These are phyloP conservation scores for Chrysopa pallens DNA, from an alignment of 1,140 invertebrate genomes.

Conservation along the genomic window DNA sequence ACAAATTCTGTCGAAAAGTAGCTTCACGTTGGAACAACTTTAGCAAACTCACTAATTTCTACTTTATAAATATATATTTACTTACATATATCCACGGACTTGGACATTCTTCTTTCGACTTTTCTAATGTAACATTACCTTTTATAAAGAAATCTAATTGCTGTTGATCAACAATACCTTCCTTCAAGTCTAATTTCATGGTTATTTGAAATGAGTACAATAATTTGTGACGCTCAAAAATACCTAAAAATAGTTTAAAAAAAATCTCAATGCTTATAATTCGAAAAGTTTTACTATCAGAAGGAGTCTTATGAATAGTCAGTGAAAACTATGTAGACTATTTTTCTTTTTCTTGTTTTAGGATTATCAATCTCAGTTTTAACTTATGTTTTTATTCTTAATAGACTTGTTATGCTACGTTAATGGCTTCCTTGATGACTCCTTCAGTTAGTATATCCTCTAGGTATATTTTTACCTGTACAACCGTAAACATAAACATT, in stretches of 20 bases:
- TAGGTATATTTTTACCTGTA: conserved; percentile 49
- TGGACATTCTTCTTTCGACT: conserved; percentile 42
- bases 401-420: no score
- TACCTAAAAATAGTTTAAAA: conserved; percentile 28
- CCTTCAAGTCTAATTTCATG: conserved; percentile 55
- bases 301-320: no score
- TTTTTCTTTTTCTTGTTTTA: no score
- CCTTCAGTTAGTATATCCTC: background rate
- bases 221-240: conserved; percentile 80
- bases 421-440: no score
- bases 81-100: conserved; percentile 45
- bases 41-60: no score
- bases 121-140: conserved; percentile 58
- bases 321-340: no score
- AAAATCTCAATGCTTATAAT: background rate
- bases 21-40: no score
- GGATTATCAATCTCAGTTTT: no score
- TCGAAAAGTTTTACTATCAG: background rate
- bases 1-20: no score
- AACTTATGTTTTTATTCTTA: no score
- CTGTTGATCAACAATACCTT: conserved; percentile 36
- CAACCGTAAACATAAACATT: conserved; percentile 81
- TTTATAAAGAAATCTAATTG: conserved; percentile 86
- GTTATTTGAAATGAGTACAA: conserved; percentile 83
- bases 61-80: no score